phyloP scores from a whole-genome alignment of 2,888 invertebrate genomes.

The Caenorhabditis sp. region DNA sequence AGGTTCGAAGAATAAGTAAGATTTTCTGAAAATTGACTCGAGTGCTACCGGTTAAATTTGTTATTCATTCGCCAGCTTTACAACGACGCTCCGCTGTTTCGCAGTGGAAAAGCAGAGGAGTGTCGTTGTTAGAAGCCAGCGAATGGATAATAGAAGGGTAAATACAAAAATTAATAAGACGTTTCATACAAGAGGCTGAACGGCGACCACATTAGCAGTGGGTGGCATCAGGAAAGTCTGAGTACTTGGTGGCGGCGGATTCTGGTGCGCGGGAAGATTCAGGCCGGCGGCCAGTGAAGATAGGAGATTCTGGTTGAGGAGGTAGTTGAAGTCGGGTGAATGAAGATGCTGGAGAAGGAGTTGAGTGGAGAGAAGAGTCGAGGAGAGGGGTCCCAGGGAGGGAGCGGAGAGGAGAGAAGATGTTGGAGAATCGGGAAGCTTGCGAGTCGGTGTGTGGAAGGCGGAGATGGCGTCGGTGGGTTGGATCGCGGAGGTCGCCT shows the following conservation, averaged over 20 bases:
- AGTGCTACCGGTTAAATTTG: not conserved
- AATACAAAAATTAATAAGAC: not conserved
- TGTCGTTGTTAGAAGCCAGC: too few species aligned
- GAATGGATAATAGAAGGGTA: not conserved
- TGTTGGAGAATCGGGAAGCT: conserved; percentile 16
- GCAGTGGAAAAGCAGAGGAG: too few species aligned
- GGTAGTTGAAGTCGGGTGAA: conserved; percentile 51
- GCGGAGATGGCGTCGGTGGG: conserved; percentile 51
- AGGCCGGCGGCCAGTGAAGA: conserved; percentile 53
- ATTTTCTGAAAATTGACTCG: not conserved
- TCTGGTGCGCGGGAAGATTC: conserved; percentile 2
- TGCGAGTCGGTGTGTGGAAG: conserved; percentile 33
- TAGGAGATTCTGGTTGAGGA: conserved; percentile 60
- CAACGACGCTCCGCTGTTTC: too few species aligned
- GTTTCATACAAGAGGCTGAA: conserved; percentile 35
- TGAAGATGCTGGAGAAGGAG: conserved; percentile 68
- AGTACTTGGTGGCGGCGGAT: not conserved
- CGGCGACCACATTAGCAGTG: conserved; percentile 10
- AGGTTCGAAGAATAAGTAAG: not conserved
- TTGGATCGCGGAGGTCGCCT: conserved; percentile 55
- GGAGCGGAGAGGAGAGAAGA: conserved; percentile 25
- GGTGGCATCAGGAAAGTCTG: conserved; percentile 33
- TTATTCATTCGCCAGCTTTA: too few species aligned
- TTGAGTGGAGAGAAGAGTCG: conserved; percentile 63
- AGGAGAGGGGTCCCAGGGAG: conserved; percentile 49